These are phyloP conservation scores for Blennius ocellaris DNA, from an alignment of 2,113 vertebrate species.

Conservation along the genomic window DNA sequence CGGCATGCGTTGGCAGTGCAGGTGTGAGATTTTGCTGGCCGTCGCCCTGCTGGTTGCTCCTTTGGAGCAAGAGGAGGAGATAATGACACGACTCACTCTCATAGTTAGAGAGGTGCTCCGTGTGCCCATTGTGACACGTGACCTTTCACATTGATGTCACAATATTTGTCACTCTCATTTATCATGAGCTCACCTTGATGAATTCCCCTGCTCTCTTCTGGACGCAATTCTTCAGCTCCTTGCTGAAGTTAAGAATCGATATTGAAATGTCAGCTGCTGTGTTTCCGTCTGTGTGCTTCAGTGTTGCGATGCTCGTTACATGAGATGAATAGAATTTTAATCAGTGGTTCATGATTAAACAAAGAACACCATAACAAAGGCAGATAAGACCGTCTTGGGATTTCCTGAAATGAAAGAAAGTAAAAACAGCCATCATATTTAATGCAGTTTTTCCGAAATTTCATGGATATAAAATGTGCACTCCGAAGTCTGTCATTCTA, in stretches of 20 bases:
- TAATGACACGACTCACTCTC: conserved; percentile 52
- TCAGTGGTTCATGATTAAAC: conserved; percentile 52
- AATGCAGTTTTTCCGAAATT: neutral
- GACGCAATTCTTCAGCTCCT: conserved; percentile 23
- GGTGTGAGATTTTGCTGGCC: conserved; percentile 75
- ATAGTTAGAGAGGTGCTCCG: conserved; percentile 29
- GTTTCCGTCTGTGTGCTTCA: neutral
- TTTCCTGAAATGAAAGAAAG: conserved; percentile 10
- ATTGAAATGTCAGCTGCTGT: conserved; percentile 64
- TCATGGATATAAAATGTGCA: too few species aligned
- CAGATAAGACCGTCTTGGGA: conserved; percentile 10
- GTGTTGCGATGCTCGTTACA: conserved; percentile 4
- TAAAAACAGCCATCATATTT: conserved; percentile 17
- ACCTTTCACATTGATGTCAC: conserved; percentile 70
- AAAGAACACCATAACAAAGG: conserved; percentile 21
- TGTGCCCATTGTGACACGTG: conserved; percentile 38
- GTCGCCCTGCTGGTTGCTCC: conserved; percentile 55
- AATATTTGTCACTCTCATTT: conserved; percentile 68
- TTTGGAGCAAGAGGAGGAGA: conserved; percentile 59
- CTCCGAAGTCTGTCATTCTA: too few species aligned
- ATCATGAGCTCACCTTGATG: conserved; percentile 58
- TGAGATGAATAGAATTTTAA: conserved; percentile 50
- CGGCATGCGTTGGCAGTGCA: conserved; percentile 41
- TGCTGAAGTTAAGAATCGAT: conserved; percentile 50
- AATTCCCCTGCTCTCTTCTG: conserved; percentile 30